Conservation (phyloP, 30 jellyfish, hydroid and myxozoan species). For the Sanderia malayensis region DNA sequence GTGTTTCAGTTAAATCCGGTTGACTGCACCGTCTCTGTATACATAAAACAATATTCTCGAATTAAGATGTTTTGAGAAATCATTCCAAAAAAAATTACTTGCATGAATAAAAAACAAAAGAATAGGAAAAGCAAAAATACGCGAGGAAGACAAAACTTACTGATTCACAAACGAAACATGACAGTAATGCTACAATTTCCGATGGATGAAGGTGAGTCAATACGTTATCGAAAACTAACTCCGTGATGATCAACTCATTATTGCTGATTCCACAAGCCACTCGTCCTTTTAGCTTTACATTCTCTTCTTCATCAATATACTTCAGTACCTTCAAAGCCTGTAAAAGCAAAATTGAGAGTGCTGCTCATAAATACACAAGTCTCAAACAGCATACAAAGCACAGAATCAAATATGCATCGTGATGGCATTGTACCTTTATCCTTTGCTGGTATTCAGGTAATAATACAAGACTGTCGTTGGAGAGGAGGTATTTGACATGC, state of each 20-base stretch:
- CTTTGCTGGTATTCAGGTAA: conserved; percentile 90
- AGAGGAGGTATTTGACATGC: conserved; percentile 53
- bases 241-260: conserved; percentile 92
- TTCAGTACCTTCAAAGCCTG: conserved; percentile 79
- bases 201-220: conserved; percentile 81
- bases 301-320: conserved; percentile 65
- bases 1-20: conserved; percentile 79
- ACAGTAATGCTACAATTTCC: conserved; percentile 94
- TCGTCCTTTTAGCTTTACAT: conserved; percentile 82
- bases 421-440: too few relatives aligned
- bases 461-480: conserved; percentile 80
- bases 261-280: conserved; percentile 89
- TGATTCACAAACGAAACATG: conserved; percentile 92
- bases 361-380: too few relatives aligned
- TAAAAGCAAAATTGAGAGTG: too few relatives aligned
- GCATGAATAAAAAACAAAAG: too few relatives aligned
- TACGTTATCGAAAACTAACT: conserved; percentile 68
- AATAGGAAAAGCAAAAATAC: too few relatives aligned
- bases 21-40: conserved; percentile 71
- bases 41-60: too few relatives aligned
- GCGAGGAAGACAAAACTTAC: too few relatives aligned
- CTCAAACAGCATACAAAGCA: too few relatives aligned
- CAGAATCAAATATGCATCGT: too few relatives aligned
- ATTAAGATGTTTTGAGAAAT: too few relatives aligned
- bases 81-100: too few relatives aligned